Base-by-base conservation (phyloP, 2,113 vertebrate species). In the Ptyas mucosa region DNA sequence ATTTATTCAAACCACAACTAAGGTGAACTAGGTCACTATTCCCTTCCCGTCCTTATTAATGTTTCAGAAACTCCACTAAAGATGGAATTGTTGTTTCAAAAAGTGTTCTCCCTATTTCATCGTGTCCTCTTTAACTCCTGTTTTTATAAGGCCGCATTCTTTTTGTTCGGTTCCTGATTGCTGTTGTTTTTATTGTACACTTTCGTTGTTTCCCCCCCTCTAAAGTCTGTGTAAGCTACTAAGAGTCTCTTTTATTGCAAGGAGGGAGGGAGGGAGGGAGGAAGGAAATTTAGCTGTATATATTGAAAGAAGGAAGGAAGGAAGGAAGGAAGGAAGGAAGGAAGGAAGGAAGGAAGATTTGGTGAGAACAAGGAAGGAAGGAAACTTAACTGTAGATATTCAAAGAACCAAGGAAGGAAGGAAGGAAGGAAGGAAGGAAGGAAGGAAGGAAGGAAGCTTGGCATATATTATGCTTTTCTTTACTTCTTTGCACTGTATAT, bases 311-410 rank as follows among this genome's bases (percentile, higher is more conserved):
- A 58, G 23, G 23, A 0, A 24, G 8, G 23, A 0, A 39, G 34
- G 15, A 0, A 69, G 26, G 26, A 0, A n/a, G 10, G 29, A 0
- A 29, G 26, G 61, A 0, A 14, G 4, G 58, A 2, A 21, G 55
- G 20, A 18, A 24, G 57, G 20, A 18, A 24, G 57, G 21, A 24
- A 24, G 57, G 23, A 8, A 46, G 43, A 43, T 43, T 43, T 43
- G 2, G 43, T 43, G 2, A 43, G 43, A 43, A 43, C 43, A 43
- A 61, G 58, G 8, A 24, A 61, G 57, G 57, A 24, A 26, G 24
- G 24, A 24, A 43, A 43, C 43, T 43, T 43, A 43, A 2, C 43
- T 43, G 43, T 43, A 43, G 43, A 43, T 43, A 43, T 43, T 43
- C 43, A 43, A 43, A 43, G 43, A 43, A 43, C 43, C 43, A 43